Evolutionary conservation across 2,113 vertebrate genomes (phyloP), one percentile per base, ranked within the genome.

Genomic region (Xenopus laevis): DNA sequence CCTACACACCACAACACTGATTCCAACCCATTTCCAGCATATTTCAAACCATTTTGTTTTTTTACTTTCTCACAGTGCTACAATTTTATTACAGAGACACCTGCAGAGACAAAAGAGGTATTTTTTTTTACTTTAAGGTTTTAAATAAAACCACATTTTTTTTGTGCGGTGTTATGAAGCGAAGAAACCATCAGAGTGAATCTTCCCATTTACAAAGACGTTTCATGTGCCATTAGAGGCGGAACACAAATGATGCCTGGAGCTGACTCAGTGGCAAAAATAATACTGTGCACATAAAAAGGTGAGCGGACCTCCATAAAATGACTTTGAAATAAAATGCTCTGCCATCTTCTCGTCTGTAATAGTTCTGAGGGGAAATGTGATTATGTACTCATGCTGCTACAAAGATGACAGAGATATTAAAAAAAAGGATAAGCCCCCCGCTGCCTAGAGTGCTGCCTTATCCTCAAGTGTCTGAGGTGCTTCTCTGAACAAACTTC

Each of bases 351-450:
- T 27, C 20, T 47, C 10, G 10, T n/a, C 50, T 12, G 50, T 66
- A 66, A 73, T 66, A 47, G 71, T 66, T 30, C 50, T 73, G 63
- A 46, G 63, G 44, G 53, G 58, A 45, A 66, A 73, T 66, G 71
- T 66, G 63, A 66, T 73, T 73, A 65, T 17, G n/a, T 72, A 61
- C 27, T 64, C 71, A 16, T 30, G 55, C 50, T 58, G 52, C 50
- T 46, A 23, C 60, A 44, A 13, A 57, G 18, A 72, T 50, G 50
- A 40, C 23, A n/a, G 71, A 44, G 59, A 50, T 20, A 20, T n/a
- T 18, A 23, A 16, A 23, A 58, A n/a, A 45, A 23, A 16, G 50
- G 33, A 40, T 21, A 13, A 62, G 64, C 2, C 63, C 50, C 71
- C 71, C 20, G 53, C 63, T 73, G 71, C 8, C 53, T 66, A 40